A percentile compares a stretch with the other conserved stretches of the same genome.
phyloP scores from a whole-genome alignment of 1,140 invertebrate species.

The Drosophila arawakana region DNA sequence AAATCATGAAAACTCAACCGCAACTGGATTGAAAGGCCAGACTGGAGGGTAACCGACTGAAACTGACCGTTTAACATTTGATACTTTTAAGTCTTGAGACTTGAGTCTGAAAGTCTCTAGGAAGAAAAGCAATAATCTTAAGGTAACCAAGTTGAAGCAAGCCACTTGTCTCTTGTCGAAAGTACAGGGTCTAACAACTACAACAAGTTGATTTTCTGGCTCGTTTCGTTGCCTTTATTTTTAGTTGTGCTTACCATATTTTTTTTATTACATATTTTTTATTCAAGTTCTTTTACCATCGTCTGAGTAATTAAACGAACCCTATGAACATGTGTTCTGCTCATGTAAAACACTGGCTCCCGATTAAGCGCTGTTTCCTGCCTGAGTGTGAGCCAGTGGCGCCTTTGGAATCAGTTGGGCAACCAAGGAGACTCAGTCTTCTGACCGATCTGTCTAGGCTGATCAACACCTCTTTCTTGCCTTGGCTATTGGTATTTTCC shows the following conservation, averaged over 20 bases:
- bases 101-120: no score
- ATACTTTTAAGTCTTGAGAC: no score
- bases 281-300: neutral
- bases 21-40: neutral
- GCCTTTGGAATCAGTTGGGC: neutral
- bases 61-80: no score
- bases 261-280: slow-evolving; percentile 3
- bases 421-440: neutral
- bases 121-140: no score
- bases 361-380: slow-evolving; percentile 24
- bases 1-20: slow-evolving; percentile 61
- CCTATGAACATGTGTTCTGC: slow-evolving; percentile 61
- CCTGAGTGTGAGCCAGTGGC: neutral
- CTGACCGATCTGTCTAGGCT: neutral
- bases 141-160: no score
- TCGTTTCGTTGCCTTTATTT: slow-evolving; percentile 25
- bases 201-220: slow-evolving; percentile 62
- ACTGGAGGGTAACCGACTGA: no score
- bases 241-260: neutral
- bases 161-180: no score
- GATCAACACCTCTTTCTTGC: slow-evolving; percentile 1
- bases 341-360: slow-evolving; percentile 53
- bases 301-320: slow-evolving; percentile 34
- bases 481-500: neutral
- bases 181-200: neutral